phyloP scores from a whole-genome alignment of 2,113 vertebrate genomes.

The Callithrix jacchus region DNA sequence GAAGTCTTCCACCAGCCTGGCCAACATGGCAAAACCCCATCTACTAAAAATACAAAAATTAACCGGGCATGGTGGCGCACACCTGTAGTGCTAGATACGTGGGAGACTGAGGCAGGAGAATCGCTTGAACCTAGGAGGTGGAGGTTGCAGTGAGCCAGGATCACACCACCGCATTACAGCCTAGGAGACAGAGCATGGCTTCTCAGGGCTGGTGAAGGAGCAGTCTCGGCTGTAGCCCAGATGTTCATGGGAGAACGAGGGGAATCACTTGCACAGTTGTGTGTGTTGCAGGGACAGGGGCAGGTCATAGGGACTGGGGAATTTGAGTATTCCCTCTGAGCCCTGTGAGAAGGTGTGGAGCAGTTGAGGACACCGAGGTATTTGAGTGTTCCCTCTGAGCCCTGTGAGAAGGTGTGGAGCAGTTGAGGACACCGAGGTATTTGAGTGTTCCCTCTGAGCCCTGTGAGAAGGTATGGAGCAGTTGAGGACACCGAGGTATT shows the following conservation, averaged over 20 bases:
- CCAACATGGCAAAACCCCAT: too few species aligned
- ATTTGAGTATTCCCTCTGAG: neutral
- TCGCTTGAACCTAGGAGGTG: too few species aligned
- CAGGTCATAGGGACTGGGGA: neutral
- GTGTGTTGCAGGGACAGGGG: neutral
- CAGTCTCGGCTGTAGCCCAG: neutral
- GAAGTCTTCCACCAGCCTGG: neutral
- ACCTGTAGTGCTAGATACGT: too few species aligned
- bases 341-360: neutral
- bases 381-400: too few species aligned
- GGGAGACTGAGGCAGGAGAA: too few species aligned
- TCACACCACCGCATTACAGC: too few species aligned
- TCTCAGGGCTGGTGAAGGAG: neutral
- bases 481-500: neutral
- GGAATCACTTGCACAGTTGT: neutral
- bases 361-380: too few species aligned
- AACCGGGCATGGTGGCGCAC: too few species aligned
- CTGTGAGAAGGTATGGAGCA: neutral
- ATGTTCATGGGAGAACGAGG: accelerated
- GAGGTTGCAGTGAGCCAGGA: too few species aligned
- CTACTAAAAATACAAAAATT: too few species aligned
- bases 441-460: neutral
- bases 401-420: too few species aligned
- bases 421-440: too few species aligned
- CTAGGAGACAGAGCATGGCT: neutral